phyloP scores from a whole-genome alignment of 2,797 vertebrate species.

The Hemibagrus guttatus region DNA sequence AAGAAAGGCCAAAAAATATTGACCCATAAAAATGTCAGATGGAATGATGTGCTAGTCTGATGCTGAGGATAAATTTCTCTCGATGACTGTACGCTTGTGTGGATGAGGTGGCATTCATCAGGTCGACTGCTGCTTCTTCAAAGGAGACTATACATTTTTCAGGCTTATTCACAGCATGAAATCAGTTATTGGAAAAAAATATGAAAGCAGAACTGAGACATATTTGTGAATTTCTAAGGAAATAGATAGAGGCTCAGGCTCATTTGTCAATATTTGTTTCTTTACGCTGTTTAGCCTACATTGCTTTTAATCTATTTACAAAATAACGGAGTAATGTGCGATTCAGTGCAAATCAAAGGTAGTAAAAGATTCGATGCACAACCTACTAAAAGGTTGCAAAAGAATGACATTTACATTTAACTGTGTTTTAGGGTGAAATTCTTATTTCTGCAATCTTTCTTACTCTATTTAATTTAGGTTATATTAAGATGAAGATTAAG shows the following conservation, averaged over 20 bases:
- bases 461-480: neutral
- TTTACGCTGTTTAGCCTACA: neutral
- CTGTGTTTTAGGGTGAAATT: neutral
- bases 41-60: constrained; percentile 10
- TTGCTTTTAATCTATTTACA: neutral
- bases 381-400: neutral
- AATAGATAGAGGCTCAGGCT: neutral
- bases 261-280: neutral
- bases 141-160: neutral
- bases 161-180: constrained; percentile 9
- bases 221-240: neutral
- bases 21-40: constrained; percentile 19
- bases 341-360: neutral
- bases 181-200: neutral
- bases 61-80: constrained; percentile 21
- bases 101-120: constrained; percentile 22
- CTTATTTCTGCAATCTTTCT: neutral
- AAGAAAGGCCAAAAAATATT: neutral
- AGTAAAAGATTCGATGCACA: neutral
- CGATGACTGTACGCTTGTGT: constrained; percentile 17
- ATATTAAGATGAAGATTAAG: neutral
- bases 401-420: neutral
- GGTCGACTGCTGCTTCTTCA: neutral
- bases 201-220: neutral
- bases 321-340: neutral